Evolutionary conservation across 2,888 invertebrate genomes (phyloP), one percentile per base, ranked within the genome.

Genomic region (Pachliopta kotzebuea): DNA sequence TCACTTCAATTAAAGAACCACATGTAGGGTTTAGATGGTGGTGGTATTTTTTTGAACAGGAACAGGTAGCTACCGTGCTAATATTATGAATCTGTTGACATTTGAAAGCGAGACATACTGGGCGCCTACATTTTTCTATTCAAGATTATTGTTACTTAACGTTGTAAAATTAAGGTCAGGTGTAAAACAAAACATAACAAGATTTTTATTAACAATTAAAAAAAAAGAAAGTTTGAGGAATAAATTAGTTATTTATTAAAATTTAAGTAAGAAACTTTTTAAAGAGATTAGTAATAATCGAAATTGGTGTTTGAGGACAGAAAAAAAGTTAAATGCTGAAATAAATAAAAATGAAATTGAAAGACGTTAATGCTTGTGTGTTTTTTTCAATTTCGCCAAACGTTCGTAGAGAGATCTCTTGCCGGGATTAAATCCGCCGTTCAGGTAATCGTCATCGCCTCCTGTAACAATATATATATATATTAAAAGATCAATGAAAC

Each of bases 361-460:
- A 50, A 24, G 29, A 31, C 29, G 24, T 49, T 21, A 53, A 20
- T 37, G 53, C 23, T 60, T 57, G 11, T 62, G 29, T 9, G 26
- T 37, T 21, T 62, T 62, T 23, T 53, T 54, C 21, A 62, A 7
- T 6, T 65, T 62, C n/a, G 18, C 42, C 14, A 66, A n/a, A 2
- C 63, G 62, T 29, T 54, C 59, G 52, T 68, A 68, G 26, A 75
- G 67, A 55, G 76, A 82, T 29, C 80, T 74, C 69, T 86, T 87
- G 26, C 88, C 90, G 0, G 92, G 92, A 65, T 82, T 91, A 69
- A 88, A 88, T 7, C 83, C 85, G 1, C 81, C 81, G 52, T 80
- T 83, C 14, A 92, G 70, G 63, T 81, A 92, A 60, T 84, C 75
- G 56, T 88, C 84, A 59, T 90, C 88, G 2, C 73, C 73, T 58